phyloP scores from a whole-genome alignment of 2,797 vertebrate genomes.

The Cossypha polioptera region DNA sequence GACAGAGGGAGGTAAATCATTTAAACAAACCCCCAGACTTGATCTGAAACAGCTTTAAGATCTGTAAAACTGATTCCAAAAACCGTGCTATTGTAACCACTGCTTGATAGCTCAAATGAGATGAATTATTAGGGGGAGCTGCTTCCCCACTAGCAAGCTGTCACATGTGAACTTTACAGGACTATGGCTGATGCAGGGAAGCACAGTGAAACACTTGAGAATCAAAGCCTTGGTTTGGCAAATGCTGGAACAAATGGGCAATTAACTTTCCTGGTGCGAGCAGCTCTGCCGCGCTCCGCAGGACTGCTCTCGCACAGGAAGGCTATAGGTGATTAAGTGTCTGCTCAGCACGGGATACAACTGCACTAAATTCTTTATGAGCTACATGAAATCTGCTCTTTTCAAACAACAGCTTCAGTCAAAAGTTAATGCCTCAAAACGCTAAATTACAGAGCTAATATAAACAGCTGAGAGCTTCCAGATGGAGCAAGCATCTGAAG shows the following conservation, averaged over 20 bases:
- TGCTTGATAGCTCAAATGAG: background rate
- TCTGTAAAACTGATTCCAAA: background rate
- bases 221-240: constrained; percentile 50
- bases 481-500: background rate
- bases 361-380: constrained; percentile 52
- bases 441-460: constrained; percentile 49
- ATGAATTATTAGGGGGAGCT: constrained; percentile 12
- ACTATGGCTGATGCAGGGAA: background rate
- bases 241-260: constrained; percentile 32
- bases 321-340: constrained; percentile 53
- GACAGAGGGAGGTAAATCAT: background rate
- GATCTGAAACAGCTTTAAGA: constrained; percentile 16
- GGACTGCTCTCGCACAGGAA: constrained; percentile 41
- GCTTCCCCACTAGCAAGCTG: constrained; percentile 2
- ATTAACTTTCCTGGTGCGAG: background rate
- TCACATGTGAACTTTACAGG: constrained; percentile 31
- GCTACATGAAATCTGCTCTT: constrained; percentile 45
- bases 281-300: background rate
- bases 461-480: constrained; percentile 44
- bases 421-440: constrained; percentile 39
- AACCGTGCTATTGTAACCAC: background rate
- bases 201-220: constrained; percentile 4
- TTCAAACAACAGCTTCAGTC: constrained; percentile 26
- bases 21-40: background rate
- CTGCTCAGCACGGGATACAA: constrained; percentile 53